Conservation (phyloP, 2,797 vertebrate species). For the Diceros bicornis region DNA sequence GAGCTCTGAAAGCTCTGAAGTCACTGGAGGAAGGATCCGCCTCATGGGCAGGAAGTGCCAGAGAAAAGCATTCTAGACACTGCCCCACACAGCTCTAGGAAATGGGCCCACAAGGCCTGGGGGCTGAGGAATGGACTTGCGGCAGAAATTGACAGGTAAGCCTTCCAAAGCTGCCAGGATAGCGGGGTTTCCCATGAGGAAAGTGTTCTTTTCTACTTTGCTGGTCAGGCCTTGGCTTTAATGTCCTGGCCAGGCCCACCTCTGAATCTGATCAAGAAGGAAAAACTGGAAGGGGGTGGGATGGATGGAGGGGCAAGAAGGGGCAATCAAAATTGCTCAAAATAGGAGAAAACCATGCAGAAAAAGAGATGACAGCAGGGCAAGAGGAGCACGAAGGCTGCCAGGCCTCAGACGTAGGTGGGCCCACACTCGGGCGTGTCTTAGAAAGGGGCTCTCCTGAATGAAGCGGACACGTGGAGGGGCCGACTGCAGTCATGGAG, state of each 20-base stretch:
- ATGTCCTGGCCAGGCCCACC: not conserved
- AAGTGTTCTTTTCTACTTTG: not conserved
- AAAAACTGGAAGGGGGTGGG: not conserved
- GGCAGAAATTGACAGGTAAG: not conserved
- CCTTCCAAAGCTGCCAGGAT: not conserved
- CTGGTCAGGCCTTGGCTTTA: not conserved
- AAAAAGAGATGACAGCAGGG: not conserved
- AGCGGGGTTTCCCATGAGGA: not conserved
- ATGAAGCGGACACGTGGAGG: not conserved
- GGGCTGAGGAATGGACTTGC: not conserved
- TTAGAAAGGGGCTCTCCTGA: not conserved
- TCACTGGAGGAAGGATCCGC: not conserved
- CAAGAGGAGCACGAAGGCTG: not conserved
- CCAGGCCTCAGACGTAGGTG: not conserved
- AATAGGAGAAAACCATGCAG: not conserved
- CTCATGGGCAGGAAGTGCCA: not conserved
- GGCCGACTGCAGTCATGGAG: not conserved
- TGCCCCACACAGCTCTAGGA: not conserved
- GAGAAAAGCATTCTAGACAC: not conserved
- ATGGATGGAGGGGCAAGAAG: not conserved
- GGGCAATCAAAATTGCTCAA: not conserved
- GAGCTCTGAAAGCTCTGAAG: not conserved
- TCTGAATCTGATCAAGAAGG: not conserved
- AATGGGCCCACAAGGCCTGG: not conserved
- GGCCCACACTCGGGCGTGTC: accelerated